These are phyloP conservation scores for Agapostemon virescens DNA, from an alignment of 2,888 invertebrate species.

Conservation along the genomic window DNA sequence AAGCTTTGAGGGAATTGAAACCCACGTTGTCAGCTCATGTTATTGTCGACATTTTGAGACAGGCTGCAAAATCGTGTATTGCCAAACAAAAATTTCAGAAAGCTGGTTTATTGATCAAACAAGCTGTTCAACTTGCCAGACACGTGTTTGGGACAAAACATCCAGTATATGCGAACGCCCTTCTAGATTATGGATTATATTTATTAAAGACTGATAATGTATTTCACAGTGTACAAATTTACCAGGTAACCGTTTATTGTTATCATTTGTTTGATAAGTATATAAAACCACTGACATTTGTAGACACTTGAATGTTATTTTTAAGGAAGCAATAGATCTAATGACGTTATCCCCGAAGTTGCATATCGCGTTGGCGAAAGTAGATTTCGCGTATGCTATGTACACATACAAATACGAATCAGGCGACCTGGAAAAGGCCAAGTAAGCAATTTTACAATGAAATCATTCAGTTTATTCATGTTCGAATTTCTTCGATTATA, in stretches of 20 bases:
- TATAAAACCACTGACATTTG: too few relatives aligned
- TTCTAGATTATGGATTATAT: constrained; percentile 95
- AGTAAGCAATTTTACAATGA: constrained; percentile 78
- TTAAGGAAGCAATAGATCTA: constrained; percentile 86
- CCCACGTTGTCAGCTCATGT: constrained; percentile 85
- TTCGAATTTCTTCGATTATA: constrained; percentile 24
- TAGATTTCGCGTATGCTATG: constrained; percentile 95
- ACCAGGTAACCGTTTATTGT: constrained; percentile 83
- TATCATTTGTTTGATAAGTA: background rate
- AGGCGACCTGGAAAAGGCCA: constrained; percentile 90
- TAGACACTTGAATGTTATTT: constrained; percentile 31
- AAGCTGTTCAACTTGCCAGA: constrained; percentile 88
- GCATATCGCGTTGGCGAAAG: constrained; percentile 93
- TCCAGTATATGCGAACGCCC: constrained; percentile 91
- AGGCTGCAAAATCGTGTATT: constrained; percentile 94
- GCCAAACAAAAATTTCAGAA: constrained; percentile 91
- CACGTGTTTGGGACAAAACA: constrained; percentile 85
- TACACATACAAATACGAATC: constrained; percentile 96
- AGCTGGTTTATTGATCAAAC: constrained; percentile 91
- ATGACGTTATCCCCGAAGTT: constrained; percentile 89
- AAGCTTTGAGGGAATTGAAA: constrained; percentile 87
- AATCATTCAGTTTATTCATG: background rate
- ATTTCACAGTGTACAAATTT: constrained; percentile 91
- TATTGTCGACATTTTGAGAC: constrained; percentile 90
- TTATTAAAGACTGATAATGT: constrained; percentile 93